Evolutionary conservation across 2,113 vertebrate genomes (phyloP).

Genomic region (Chaetodon auriga): DNA sequence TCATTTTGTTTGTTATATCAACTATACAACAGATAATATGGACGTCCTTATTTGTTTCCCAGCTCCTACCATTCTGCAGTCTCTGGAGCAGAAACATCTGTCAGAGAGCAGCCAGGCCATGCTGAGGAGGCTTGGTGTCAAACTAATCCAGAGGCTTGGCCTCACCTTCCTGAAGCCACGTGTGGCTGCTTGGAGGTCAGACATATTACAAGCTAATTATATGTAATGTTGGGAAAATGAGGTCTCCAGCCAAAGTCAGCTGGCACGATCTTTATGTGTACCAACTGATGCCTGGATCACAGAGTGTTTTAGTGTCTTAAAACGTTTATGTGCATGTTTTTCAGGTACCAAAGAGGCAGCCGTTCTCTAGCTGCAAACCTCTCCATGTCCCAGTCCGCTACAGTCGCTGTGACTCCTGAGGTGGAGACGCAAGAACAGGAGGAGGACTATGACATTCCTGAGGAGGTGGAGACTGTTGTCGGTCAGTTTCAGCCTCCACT

Average conservation of each 20-base stretch:
- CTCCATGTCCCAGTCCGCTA: constrained; percentile 64
- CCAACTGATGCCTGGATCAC: background rate
- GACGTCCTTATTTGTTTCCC: constrained; percentile 24
- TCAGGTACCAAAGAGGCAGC: constrained; percentile 94
- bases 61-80: constrained; percentile 89
- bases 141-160: constrained; percentile 93
- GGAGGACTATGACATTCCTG: constrained; percentile 92
- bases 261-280: too few species aligned
- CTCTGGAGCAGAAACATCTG: constrained; percentile 88
- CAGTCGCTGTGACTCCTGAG: constrained; percentile 44
- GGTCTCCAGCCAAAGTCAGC: too few species aligned
- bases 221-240: background rate
- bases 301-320: background rate
- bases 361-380: constrained; percentile 91
- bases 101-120: constrained; percentile 89
- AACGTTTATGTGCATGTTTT: constrained; percentile 3
- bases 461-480: constrained; percentile 93
- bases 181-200: constrained; percentile 94
- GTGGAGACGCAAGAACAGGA: constrained; percentile 77
- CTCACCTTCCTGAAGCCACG: constrained; percentile 93
- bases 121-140: constrained; percentile 91
- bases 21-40: background rate
- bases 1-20: background rate
- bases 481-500: constrained; percentile 79
- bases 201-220: background rate